Evolutionary conservation across 1,140 invertebrate species (phyloP), one percentile per base, ranked within the genome.

Genomic region (Ceratina calcarata): DNA sequence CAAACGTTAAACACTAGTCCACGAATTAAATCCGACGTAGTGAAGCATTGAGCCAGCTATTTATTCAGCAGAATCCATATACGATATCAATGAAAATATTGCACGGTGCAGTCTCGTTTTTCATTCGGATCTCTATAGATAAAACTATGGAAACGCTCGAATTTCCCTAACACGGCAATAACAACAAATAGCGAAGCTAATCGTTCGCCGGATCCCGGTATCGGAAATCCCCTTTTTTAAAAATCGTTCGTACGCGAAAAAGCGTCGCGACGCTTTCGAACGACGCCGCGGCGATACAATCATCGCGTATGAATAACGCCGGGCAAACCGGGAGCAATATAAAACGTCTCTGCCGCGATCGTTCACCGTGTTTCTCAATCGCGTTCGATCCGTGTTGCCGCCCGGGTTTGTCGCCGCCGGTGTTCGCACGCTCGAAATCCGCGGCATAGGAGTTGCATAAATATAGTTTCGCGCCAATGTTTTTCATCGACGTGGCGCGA

Each of bases 391-490:
- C n/a, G 2, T 45, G 37, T 45, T 45, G 37, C 10, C 10, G 37
- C 55, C 18, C 12, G 3, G 27, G 15, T 22, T 8, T 13, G 45
- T 22, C 57, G 24, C 24, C 37, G 15, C n/a, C 7, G 15, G 62
- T 27, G 24, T 10, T 16, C 15, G 64, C 51, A 20, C 64, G 32
- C 55, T 49, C 58, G 68, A 64, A 78, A 78, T 78, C 68, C 76
- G 37, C 32, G 55, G 15, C 69, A 64, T 68, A 55, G 22, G 10
- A 45, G 61, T 27, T 78, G 76, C 76, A 78, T 78, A 78, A 78
- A 78, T 79, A 74, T 74, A 79, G 74, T 81, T 81, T 81, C 51
- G 69, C 61, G 79, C 66, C 73, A 24, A 77, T 81, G 79, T 73
- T 73, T 79, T 73, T 73, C 61, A 74, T 74, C 78, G 78, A n/a